Percentiles rank a stretch among this genome's conserved stretches.
phyloP scores from a whole-genome alignment of 2,113 vertebrate species.

The Maccullochella peelii region DNA sequence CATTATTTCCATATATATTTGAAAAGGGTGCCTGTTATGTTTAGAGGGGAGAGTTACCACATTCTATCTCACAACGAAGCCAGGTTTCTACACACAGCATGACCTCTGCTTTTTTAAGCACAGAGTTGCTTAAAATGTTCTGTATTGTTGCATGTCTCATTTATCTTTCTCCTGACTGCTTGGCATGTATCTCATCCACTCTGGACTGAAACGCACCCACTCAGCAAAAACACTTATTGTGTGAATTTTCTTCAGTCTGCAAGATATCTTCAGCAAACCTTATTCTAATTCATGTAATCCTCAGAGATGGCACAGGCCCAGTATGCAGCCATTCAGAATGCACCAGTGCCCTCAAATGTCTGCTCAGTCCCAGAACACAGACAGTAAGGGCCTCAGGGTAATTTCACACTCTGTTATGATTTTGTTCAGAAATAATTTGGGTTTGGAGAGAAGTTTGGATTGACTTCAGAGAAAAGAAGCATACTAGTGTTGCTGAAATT shows the following conservation, averaged over 20 bases:
- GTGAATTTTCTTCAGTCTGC: slow-evolving; percentile 58
- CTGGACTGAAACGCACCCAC: slow-evolving; percentile 46
- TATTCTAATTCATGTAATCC: slow-evolving; percentile 76
- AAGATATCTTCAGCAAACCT: slow-evolving; percentile 68
- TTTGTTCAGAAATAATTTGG: slow-evolving; percentile 70
- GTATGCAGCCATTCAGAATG: slow-evolving; percentile 68
- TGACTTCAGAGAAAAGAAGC: slow-evolving; percentile 55
- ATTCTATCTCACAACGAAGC: neutral
- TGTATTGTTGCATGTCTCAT: slow-evolving; percentile 20
- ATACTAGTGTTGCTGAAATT: slow-evolving; percentile 36
- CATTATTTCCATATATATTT: neutral
- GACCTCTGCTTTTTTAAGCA: slow-evolving; percentile 19
- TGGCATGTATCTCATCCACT: slow-evolving; percentile 17
- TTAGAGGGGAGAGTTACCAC: neutral
- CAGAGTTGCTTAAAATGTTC: slow-evolving; percentile 2
- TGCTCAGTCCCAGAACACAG: slow-evolving; percentile 72
- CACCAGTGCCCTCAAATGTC: slow-evolving; percentile 70
- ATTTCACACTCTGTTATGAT: slow-evolving; percentile 81
- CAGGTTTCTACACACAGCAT: neutral
- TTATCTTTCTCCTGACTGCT: slow-evolving; percentile 40
- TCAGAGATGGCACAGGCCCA: slow-evolving; percentile 67
- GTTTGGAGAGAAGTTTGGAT: slow-evolving; percentile 57
- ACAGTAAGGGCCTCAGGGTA: slow-evolving; percentile 71
- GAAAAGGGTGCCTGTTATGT: neutral
- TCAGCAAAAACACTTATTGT: slow-evolving; percentile 67